Evolutionary conservation across 2,113 vertebrate species (phyloP), one percentile per base, ranked within the genome.

Genomic region (Bos javanicus): DNA sequence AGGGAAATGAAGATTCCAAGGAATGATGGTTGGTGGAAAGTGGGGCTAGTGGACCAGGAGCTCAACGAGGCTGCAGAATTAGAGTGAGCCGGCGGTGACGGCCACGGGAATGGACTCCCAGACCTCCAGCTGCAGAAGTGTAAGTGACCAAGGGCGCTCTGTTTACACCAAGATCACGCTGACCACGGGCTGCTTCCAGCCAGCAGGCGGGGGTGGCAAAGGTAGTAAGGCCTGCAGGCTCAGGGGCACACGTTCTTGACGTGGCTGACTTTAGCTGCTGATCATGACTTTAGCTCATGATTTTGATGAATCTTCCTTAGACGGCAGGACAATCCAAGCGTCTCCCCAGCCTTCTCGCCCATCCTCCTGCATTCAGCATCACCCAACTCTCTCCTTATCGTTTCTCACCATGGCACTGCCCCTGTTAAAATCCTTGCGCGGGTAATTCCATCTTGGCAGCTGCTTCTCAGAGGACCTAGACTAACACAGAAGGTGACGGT

Each of bases 271-370:
- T 87, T 30, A 28, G 25, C 59, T 56, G 16, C 26, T 28, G 26
- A 0, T 48, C 8, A 2, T 30, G 43, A 17, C 30, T 62, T 62
- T 33, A 17, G 30, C 9, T 4, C 16, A 26, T 33, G 30, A 62
- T 21, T 46, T 9, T 56, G 33, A 71, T 4, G 62, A 50, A 11
- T 16, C 26, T 86, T 54, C 48, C 19, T 92, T 48, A 33, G n/a
- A 60, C 0, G 15, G 8, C 12, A 15, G 3, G 13, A 33, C 10
- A 50, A 11, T 9, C 60, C 62, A 71, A 6, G 86, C 30, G 3
- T 50, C 62, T 87, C 23, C 43, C 19, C 56, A 54, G 43, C 15
- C 52, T 59, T 57, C 89, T 54, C 9, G 28, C 15, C 26, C 9
- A 4, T 14, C 90, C 43, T 67, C 33, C 48, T 46, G 59, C 56